These are phyloP conservation scores for Rhadinocentrus ornatus DNA, from an alignment of 2,797 vertebrate genomes.

Conservation along the genomic window DNA sequence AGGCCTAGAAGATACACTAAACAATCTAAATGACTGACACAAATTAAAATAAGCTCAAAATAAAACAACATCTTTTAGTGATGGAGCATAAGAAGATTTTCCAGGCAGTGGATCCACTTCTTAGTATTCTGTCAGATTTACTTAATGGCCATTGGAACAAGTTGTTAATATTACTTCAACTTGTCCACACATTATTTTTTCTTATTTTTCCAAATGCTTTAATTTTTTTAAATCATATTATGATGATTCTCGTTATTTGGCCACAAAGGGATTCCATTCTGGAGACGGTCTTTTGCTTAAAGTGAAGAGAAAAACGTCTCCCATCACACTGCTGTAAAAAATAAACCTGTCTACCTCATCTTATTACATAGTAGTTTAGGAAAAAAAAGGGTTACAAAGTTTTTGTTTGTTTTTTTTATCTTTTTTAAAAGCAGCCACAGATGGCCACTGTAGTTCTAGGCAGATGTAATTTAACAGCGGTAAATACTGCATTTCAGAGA, in stretches of 20 bases:
- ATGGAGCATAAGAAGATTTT: constrained; percentile 35
- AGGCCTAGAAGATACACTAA: constrained; percentile 41
- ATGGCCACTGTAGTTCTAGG: constrained; percentile 1
- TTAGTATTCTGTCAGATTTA: constrained; percentile 8
- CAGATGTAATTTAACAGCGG: background rate
- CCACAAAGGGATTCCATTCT: constrained; percentile 1
- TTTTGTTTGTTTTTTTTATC: no score
- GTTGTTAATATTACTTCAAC: background rate
- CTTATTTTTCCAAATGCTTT: background rate
- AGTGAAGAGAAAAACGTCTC: background rate
- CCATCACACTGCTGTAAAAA: background rate
- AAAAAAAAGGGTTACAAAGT: background rate
- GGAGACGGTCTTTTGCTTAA: background rate
- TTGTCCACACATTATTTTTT: constrained; percentile 2
- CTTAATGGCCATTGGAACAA: constrained; percentile 18
- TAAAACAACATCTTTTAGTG: constrained; percentile 22
- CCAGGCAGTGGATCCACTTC: background rate
- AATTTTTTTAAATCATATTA: background rate
- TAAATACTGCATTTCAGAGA: background rate
- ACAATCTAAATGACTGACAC: constrained; percentile 46
- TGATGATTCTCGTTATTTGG: background rate
- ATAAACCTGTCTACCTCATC: background rate
- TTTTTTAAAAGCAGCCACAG: background rate
- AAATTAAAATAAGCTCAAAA: constrained; percentile 45
- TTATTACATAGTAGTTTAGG: background rate